Conservation (phyloP, 1,140 invertebrate genomes). For the Micrasema longulum region DNA sequence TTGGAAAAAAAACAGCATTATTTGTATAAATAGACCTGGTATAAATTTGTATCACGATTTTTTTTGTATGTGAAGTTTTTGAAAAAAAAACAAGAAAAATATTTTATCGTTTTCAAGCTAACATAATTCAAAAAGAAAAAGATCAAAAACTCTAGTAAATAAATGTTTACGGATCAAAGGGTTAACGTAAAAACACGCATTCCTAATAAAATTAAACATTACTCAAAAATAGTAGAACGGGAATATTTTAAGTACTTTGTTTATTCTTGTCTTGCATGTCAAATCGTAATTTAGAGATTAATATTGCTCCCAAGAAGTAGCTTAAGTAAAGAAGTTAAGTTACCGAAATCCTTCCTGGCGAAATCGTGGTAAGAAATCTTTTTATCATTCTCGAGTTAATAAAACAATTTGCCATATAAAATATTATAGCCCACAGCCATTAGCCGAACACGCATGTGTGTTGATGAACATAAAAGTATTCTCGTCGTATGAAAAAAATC, state of each 20-base stretch:
- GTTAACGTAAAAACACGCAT: too few relatives aligned
- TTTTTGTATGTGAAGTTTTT: too few relatives aligned
- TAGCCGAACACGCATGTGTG: constrained; percentile 11
- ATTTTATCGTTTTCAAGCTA: too few relatives aligned
- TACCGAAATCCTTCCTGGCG: constrained; percentile 34
- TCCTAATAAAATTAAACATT: too few relatives aligned
- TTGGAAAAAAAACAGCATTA: too few relatives aligned
- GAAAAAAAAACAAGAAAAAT: too few relatives aligned
- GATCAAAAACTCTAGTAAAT: too few relatives aligned
- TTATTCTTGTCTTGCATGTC: constrained; percentile 21
- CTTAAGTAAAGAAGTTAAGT: constrained; percentile 23
- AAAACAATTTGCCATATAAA: constrained; percentile 46
- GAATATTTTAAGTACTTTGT: background rate
- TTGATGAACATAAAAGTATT: constrained; percentile 6
- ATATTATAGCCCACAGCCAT: constrained; percentile 26
- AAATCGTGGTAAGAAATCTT: constrained; percentile 29
- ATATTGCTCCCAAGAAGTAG: constrained; percentile 6
- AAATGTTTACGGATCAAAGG: too few relatives aligned
- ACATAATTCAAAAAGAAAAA: too few relatives aligned
- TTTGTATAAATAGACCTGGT: too few relatives aligned
- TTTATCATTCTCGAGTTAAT: constrained; percentile 21
- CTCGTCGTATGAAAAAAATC: constrained; percentile 25
- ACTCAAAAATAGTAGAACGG: too few relatives aligned
- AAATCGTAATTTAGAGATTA: constrained; percentile 30
- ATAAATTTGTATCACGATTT: too few relatives aligned